Conservation (phyloP, 2,797 vertebrate species). For the Danio albolineatus region DNA sequence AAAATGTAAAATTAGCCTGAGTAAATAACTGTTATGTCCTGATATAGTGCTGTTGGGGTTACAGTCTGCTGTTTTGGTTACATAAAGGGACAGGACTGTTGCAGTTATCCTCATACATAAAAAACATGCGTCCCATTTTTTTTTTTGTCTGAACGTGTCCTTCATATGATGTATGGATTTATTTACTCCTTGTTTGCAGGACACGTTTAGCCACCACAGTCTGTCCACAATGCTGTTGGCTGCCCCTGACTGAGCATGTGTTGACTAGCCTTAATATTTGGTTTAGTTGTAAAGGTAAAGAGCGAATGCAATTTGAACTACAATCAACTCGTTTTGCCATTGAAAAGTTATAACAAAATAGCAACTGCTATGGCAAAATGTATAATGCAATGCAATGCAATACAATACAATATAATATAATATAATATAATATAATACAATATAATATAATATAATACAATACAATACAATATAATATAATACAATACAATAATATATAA, state of each 20-base stretch:
- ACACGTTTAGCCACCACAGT: slow-evolving; percentile 68
- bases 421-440: no score
- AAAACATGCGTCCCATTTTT: slow-evolving; percentile 48
- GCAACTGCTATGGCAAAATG: no score
- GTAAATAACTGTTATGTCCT: slow-evolving; percentile 61
- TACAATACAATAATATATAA: no score
- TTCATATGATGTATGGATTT: slow-evolving; percentile 67
- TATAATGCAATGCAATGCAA: no score
- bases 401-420: no score
- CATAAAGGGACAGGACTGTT: slow-evolving; percentile 64
- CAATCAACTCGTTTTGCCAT: not conserved
- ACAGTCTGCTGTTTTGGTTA: slow-evolving; percentile 61
- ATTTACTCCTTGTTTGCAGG: slow-evolving; percentile 69
- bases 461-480: no score
- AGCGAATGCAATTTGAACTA: not conserved
- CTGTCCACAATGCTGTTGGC: slow-evolving; percentile 54
- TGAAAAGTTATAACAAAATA: no score
- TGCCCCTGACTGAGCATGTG: slow-evolving; percentile 25
- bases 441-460: no score
- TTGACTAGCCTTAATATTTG: slow-evolving; percentile 23
- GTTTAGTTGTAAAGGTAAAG: not conserved
- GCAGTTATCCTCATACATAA: slow-evolving; percentile 22
- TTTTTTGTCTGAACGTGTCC: slow-evolving; percentile 66
- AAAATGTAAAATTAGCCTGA: slow-evolving; percentile 69
- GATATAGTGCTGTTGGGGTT: slow-evolving; percentile 61